Evolutionary conservation across 2,797 vertebrate species (phyloP).

Genomic region (Anguilla marmorata): DNA sequence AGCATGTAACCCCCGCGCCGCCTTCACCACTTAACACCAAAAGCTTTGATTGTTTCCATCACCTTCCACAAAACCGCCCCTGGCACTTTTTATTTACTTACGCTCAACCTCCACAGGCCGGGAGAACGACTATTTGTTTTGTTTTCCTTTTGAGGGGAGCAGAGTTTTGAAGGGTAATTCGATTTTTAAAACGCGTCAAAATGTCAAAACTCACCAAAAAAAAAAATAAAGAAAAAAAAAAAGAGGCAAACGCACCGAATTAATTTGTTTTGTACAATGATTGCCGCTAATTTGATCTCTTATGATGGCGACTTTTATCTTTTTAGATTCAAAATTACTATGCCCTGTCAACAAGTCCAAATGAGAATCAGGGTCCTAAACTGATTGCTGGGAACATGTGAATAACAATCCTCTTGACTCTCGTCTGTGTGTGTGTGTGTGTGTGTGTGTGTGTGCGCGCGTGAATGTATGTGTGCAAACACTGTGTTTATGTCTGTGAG

Average conservation of each 20-base stretch:
- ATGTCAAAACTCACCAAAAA: constrained; percentile 28
- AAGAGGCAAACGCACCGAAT: not conserved
- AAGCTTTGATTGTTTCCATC: constrained; percentile 59
- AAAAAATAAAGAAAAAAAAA: not conserved
- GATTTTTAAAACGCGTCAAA: constrained; percentile 57
- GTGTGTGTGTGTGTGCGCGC: not conserved
- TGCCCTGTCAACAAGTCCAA: not conserved
- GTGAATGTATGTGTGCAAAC: not conserved
- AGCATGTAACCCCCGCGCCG: constrained; percentile 51
- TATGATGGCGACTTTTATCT: not conserved
- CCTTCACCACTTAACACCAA: constrained; percentile 64
- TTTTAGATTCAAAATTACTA: constrained; percentile 8
- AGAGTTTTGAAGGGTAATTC: constrained; percentile 65
- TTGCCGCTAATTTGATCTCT: constrained; percentile 15
- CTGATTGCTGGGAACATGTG: not conserved
- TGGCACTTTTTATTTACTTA: constrained; percentile 68
- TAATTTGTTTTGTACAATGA: constrained; percentile 17
- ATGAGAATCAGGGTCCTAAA: not conserved
- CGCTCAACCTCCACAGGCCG: constrained; percentile 52
- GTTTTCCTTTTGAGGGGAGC: constrained; percentile 44
- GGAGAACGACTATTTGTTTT: constrained; percentile 59
- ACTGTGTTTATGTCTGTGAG: constrained; percentile 38
- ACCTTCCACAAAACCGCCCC: constrained; percentile 55
- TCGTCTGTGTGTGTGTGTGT: not conserved
- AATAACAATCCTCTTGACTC: not conserved